phyloP scores from a whole-genome alignment of 2,113 vertebrate species.

The Psophia crepitans region DNA sequence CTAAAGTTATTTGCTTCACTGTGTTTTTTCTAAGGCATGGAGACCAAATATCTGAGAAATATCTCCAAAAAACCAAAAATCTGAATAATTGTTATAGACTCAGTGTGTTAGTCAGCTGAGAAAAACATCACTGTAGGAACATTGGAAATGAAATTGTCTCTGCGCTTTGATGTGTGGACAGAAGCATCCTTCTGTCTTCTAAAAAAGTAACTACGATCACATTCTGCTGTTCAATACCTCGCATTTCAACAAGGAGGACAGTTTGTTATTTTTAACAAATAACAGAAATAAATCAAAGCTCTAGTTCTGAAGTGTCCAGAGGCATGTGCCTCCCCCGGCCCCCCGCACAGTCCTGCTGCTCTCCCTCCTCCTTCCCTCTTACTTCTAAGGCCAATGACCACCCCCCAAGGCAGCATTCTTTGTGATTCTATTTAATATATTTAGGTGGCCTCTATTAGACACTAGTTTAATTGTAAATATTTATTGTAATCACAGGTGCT shows the following conservation, averaged over 20 bases:
- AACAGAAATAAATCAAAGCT: constrained; percentile 12
- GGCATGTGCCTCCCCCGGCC: background rate
- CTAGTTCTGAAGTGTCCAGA: background rate
- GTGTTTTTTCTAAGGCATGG: background rate
- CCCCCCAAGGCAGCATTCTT: background rate
- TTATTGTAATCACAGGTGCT: background rate
- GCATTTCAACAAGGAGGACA: background rate
- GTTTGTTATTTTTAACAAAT: background rate
- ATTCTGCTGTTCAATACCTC: background rate
- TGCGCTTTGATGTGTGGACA: background rate
- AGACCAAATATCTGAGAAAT: background rate
- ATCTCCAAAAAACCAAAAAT: background rate
- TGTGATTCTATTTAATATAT: background rate
- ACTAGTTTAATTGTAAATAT: background rate
- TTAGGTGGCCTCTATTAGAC: background rate
- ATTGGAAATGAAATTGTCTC: background rate
- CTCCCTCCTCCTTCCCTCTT: background rate
- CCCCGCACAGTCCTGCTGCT: background rate
- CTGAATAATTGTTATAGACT: background rate
- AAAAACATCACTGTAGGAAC: background rate
- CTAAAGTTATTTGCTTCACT: background rate
- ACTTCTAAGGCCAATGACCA: background rate
- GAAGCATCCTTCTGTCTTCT: background rate
- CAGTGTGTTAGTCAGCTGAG: background rate
- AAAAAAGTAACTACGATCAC: background rate